Evolutionary conservation across 2,113 vertebrate genomes (phyloP).

Genomic region (Istiophorus platypterus): DNA sequence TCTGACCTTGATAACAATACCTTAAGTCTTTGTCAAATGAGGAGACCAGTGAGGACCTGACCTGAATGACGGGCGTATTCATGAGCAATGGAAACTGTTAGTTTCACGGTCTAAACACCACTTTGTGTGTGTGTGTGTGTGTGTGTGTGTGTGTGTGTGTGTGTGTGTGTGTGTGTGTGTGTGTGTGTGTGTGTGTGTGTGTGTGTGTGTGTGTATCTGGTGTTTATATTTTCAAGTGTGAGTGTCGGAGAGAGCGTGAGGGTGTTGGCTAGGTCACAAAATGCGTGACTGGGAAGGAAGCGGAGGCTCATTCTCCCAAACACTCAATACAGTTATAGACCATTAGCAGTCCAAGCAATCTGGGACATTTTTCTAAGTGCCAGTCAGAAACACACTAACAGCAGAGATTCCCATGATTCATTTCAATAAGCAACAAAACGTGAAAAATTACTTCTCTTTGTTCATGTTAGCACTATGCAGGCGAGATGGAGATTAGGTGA

Average conservation of each 20-base stretch:
- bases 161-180: not conserved
- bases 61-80: conserved; percentile 51
- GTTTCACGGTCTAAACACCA: conserved; percentile 32
- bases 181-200: not conserved
- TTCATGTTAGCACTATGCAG: conserved; percentile 7
- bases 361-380: conserved; percentile 50
- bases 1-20: conserved; percentile 56
- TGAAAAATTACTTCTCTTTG: conserved; percentile 56
- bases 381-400: conserved; percentile 49
- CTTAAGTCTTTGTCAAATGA: conserved; percentile 49
- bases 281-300: conserved; percentile 24
- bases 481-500: conserved; percentile 41
- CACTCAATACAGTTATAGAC: conserved; percentile 60
- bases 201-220: not conserved
- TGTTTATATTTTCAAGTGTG: conserved; percentile 19
- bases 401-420: conserved; percentile 55
- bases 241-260: not conserved
- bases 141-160: not conserved
- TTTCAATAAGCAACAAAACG: conserved; percentile 58
- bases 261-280: conserved; percentile 21
- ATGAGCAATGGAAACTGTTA: conserved; percentile 34
- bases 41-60: conserved; percentile 49
- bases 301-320: conserved; percentile 33
- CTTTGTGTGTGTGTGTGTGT: conserved; percentile 17
- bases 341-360: conserved; percentile 55